Evolutionary conservation across 2,888 invertebrate species (phyloP), one percentile per base, ranked within the genome.

Genomic region (Dicyrtoma fusca): DNA sequence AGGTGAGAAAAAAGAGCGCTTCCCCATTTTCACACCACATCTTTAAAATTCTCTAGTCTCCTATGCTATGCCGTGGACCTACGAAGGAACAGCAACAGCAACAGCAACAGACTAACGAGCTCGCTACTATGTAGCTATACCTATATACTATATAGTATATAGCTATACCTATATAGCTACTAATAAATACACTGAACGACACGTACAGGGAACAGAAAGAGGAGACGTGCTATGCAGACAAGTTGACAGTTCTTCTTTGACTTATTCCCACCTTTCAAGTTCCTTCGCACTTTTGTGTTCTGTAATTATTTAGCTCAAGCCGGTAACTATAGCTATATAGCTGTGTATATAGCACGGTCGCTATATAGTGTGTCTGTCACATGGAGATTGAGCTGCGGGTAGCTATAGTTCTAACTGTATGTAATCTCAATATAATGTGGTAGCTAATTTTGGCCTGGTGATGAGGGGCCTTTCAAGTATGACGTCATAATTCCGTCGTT

Each of bases 1-100:
- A 65, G 65, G 17, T 26, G n/a, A 65, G 65, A 65, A 65, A 65
- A 65, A 65, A 65, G 17, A 8, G 25, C 65, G 26, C 65, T 65
- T 65, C 34, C 62, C 65, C 65, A 51, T 34, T 61, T 65, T 53
- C 65, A 65, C 65, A 47, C 47, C 26, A 34, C 4, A 34, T 34
- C 34, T 34, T 34, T n/a, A n/a, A n/a, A n/a, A 34, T 34, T 34
- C 34, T 34, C 34, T 34, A 5, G 3, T 34, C 34, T 34, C 34
- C 34, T 34, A 3, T 19, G 14, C 13, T 49, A n/a, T 17, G 23
- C 53, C n/a, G n/a, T 34, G 34, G 34, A 34, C 34, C 8, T 34
- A n/a, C n/a, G n/a, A 53, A 45, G 45, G 45, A 13, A 45, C 13
- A 45, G 10, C 13, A 11, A 13, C 4, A n/a, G n/a, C n/a, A n/a